These are phyloP conservation scores for Nematostella vectensis DNA, from an alignment of 92 coral and sea anemone species.

Conservation along the genomic window DNA sequence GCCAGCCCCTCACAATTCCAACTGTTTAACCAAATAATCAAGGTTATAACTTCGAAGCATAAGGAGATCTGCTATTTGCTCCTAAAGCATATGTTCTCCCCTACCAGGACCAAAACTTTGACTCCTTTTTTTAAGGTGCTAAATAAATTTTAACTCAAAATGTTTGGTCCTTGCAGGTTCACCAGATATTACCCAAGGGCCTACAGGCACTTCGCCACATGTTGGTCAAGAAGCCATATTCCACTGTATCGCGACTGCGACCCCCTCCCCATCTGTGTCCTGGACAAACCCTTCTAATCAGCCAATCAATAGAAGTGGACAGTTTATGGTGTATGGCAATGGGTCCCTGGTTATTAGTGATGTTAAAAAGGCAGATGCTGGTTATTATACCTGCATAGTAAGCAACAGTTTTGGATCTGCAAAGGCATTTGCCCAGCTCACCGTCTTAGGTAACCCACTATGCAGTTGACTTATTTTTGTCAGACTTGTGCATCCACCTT, in stretches of 20 bases:
- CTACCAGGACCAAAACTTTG: no score
- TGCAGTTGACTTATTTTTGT: no score
- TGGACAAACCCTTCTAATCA: constrained; percentile 36
- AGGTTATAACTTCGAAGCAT: no score
- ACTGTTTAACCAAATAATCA: no score
- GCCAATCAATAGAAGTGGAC: constrained; percentile 28
- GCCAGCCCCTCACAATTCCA: no score
- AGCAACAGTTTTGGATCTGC: constrained; percentile 51
- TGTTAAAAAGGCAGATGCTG: constrained; percentile 52
- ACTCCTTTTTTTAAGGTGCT: no score
- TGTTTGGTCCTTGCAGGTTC: constrained; percentile 25
- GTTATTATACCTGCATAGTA: constrained; percentile 53
- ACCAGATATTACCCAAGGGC: constrained; percentile 45
- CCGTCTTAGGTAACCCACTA: constrained; percentile 58
- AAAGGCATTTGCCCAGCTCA: constrained; percentile 51
- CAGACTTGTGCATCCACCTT: no score
- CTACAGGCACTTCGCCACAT: constrained; percentile 38
- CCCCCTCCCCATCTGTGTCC: constrained; percentile 22
- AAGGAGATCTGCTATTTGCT: no score
- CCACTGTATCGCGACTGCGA: constrained; percentile 47
- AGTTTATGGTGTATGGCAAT: constrained; percentile 43
- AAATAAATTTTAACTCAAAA: no score
- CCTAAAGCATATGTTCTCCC: no score
- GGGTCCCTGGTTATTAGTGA: constrained; percentile 41
- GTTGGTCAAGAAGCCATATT: constrained; percentile 56